Base-by-base conservation (phyloP, 2,888 invertebrate genomes). In the Aproaerema taeniolella region DNA sequence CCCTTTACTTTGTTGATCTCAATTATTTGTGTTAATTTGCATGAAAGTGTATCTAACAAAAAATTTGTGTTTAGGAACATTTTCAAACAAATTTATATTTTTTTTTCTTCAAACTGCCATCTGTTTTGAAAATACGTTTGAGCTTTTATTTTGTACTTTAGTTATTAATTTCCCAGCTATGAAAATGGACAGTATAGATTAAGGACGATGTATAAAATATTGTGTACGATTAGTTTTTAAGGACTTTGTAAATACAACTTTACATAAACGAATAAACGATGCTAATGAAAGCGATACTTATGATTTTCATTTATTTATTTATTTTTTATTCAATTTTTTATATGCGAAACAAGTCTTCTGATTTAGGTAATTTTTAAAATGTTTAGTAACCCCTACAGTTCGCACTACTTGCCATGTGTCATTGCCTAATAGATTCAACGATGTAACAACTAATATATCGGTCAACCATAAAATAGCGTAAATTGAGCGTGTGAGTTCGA, bases 191-290 rank as follows among this genome's bases (percentile, higher is more conserved):
- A 44, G 44, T 44, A 43, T 38, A 41, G 38, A 20, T 33, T 38
- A 40, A 38, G 37, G 24, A 36, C 32, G 34, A 35, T 38, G 38
- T 38, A 39, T 39, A 35, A 38, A 35, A 31, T 14, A 31, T 26
- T 42, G 31, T 38, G 29, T 42, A 43, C 42, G 25, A n/a, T 35
- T 46, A 46, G 45, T 36, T 36, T 14, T 9, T 46, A 46, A 46
- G 46, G 16, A 30, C 35, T 20, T 26, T 46, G 46, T 46, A 46
- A 42, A 46, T 46, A 46, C 36, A 29, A n/a, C n/a, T n/a, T n/a
- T n/a, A 39, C 36, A 39, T n/a, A 39, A 31, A 41, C 36, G 16
- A 46, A 40, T 42, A 46, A 20, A 20, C 20, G 20, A 20, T 20
- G 8, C 8, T 6, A 20, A 20, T n/a, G n/a, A n/a, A n/a, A n/a